Percentiles rank a stretch among this genome's conserved stretches.
Conservation (phyloP, 2,888 invertebrate genomes). For the Oxycera nigricornis region DNA sequence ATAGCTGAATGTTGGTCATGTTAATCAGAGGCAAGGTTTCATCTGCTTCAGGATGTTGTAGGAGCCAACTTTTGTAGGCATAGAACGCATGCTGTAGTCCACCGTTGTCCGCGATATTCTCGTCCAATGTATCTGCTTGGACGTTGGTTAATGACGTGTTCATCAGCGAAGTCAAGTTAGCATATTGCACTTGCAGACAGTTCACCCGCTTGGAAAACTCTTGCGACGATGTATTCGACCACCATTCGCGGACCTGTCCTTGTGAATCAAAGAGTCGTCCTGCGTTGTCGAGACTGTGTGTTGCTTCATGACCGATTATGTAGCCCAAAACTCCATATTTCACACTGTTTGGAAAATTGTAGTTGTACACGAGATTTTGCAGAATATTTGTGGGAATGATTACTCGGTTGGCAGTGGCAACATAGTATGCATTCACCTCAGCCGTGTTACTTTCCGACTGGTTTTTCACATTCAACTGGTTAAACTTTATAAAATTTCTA, state of each 20-base stretch:
- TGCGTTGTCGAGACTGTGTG: conserved; percentile 20
- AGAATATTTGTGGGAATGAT: conserved; percentile 14
- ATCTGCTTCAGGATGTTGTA: neutral
- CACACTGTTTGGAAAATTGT: conserved; percentile 2
- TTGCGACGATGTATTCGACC: neutral
- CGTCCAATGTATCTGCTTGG: neutral
- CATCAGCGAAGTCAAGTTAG: neutral
- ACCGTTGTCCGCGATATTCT: conserved; percentile 38
- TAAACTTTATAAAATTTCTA: neutral
- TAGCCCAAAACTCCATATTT: conserved; percentile 22
- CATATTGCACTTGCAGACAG: conserved; percentile 13
- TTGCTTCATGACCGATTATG: conserved; percentile 30
- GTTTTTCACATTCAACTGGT: neutral
- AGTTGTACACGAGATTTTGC: conserved; percentile 10
- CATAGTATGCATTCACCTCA: neutral
- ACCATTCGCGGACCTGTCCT: conserved; percentile 12
- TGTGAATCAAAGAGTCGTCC: conserved; percentile 13
- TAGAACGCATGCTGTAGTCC: neutral
- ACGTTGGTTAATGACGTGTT: neutral
- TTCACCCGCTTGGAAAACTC: conserved; percentile 1
- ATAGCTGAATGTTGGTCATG: conserved; percentile 15
- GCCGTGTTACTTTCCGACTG: neutral
- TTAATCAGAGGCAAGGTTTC: conserved; percentile 13
- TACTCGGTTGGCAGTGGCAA: neutral
- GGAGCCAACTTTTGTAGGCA: neutral